Evolutionary conservation across 2,797 vertebrate species (phyloP), one percentile per base, ranked within the genome.

Genomic region (Parambassis ranga): DNA sequence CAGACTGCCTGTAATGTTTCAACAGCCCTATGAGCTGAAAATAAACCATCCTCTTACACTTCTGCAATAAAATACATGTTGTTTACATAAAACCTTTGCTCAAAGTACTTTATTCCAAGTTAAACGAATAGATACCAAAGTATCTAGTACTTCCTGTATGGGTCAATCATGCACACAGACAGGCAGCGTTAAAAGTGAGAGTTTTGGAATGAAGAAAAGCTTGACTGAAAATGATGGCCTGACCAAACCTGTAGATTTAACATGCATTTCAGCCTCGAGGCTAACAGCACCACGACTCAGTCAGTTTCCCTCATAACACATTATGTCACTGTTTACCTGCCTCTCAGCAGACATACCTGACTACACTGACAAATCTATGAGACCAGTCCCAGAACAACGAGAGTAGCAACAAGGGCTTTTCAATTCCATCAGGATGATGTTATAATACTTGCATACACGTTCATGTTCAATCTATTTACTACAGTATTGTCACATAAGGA

Each of bases 131-230:
- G 48, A 50, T 11, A 58, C 4, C n/a, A n/a, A n/a, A n/a, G n/a
- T n/a, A n/a, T n/a, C n/a, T n/a, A n/a, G n/a, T n/a, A n/a, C n/a
- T n/a, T n/a, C n/a, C n/a, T n/a, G 16, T 27, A 9, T 11, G 13
- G 5, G n/a, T 33, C 18, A 38, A 42, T 6, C 18, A 59, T 6
- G 5, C 3, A 20, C 1, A 46, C 4, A 18, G 5, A 59, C 11
- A 37, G 16, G 7, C 1, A 9, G 15, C n/a, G 32, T 31, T 55
- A 39, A 60, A 75, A 62, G 16, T 10, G 13, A 58, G 27, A 64
- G 38, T 3, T 1, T 1, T 3, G 61, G 79, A 83, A 90, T 90
- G 77, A 81, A 79, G 79, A 86, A 82, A 79, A 78, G 55, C 79
- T 64, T 66, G 79, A 77, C 26, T 64, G 26, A 49, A 71, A 69